Conservation (phyloP, 1,140 invertebrate species). For the Drosophila cardini region DNA sequence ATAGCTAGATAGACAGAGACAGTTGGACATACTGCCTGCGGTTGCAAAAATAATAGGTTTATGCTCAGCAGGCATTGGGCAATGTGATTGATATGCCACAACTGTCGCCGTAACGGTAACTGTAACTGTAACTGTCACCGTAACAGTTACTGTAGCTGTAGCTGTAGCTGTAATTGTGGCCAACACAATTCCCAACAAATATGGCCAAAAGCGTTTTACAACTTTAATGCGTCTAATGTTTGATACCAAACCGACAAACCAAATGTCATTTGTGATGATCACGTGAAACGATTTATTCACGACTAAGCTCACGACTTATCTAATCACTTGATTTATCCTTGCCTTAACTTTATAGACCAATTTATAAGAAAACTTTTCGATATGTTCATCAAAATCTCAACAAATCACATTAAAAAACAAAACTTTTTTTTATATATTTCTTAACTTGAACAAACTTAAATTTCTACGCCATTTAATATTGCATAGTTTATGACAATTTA, state of each 20-base stretch:
- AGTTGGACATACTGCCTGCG: slow-evolving; percentile 39
- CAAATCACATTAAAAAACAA: slow-evolving; percentile 14
- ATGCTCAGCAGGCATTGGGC: slow-evolving; percentile 49
- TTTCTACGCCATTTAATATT: slow-evolving; percentile 8
- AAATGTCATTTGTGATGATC: background rate
- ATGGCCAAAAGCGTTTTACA: slow-evolving; percentile 49
- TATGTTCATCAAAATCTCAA: slow-evolving; percentile 1
- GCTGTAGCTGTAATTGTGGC: slow-evolving; percentile 26
- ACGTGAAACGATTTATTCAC: background rate
- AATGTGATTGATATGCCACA: slow-evolving; percentile 76
- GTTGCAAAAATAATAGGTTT: slow-evolving; percentile 73
- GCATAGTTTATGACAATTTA: slow-evolving; percentile 9
- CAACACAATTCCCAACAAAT: slow-evolving; percentile 11
- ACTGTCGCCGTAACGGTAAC: slow-evolving; percentile 57
- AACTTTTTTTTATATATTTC: background rate
- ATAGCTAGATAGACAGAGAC: slow-evolving; percentile 13
- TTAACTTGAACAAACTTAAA: background rate
- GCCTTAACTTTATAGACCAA: background rate
- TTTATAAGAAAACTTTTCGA: slow-evolving; percentile 18
- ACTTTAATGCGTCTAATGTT: slow-evolving; percentile 53
- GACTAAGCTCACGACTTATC: background rate
- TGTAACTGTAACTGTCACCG: too few species aligned
- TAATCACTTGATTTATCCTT: background rate
- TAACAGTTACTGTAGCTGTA: slow-evolving; percentile 1
- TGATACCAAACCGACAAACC: background rate